A percentile compares a stretch with the other conserved stretches of the same genome.
Conservation (phyloP, 2,888 invertebrate species). For the Nomada lathburiana region DNA sequence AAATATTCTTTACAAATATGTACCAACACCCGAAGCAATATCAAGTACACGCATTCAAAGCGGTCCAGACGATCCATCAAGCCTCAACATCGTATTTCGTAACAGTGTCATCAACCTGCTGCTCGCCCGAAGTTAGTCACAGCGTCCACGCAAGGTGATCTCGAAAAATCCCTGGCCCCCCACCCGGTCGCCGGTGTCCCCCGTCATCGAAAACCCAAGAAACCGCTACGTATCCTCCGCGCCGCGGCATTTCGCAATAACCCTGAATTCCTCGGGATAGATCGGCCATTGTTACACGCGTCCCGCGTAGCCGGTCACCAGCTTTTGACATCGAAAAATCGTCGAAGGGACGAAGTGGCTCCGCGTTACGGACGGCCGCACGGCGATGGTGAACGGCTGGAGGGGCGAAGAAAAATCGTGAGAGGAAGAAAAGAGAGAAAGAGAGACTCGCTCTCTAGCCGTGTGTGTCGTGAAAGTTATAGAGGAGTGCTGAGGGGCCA, state of each 20-base stretch:
- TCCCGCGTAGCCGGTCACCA: conserved; percentile 12
- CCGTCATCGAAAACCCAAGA: not conserved
- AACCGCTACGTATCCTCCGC: not conserved
- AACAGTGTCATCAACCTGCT: no score
- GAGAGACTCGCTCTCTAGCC: conserved; percentile 63
- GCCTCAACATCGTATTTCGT: no score
- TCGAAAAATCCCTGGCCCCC: no score
- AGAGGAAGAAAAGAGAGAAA: conserved; percentile 30
- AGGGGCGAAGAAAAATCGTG: conserved; percentile 25
- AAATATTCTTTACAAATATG: no score
- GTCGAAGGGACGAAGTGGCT: conserved; percentile 43
- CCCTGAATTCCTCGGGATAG: conserved; percentile 28
- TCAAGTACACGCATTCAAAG: no score
- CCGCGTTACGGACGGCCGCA: not conserved
- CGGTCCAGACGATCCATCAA: no score
- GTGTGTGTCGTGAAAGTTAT: conserved; percentile 68
- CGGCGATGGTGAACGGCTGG: not conserved
- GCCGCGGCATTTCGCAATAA: conserved; percentile 19
- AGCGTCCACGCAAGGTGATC: no score
- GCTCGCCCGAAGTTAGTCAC: no score
- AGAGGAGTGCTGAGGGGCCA: conserved; percentile 35
- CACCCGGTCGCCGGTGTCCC: no score
- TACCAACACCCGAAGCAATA: no score
- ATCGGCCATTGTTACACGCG: conserved; percentile 35
- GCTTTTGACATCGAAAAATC: conserved; percentile 45